Evolutionary conservation across 2,888 invertebrate genomes (phyloP).

Genomic region (Leptinotarsa juncta): DNA sequence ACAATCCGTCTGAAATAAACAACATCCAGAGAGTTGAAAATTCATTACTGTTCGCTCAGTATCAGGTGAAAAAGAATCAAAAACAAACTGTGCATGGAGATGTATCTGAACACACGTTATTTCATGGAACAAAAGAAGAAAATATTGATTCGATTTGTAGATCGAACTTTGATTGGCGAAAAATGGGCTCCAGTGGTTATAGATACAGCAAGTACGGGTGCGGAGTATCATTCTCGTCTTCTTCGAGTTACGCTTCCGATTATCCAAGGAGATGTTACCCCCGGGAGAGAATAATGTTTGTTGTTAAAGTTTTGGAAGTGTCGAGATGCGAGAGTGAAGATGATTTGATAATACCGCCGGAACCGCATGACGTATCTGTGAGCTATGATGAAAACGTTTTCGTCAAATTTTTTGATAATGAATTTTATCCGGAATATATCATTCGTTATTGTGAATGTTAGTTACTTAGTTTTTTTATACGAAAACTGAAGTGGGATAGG

Average conservation of each 20-base stretch:
- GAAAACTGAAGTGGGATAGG: no score
- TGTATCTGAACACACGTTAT: not conserved
- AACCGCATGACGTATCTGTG: not conserved
- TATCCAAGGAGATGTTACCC: not conserved
- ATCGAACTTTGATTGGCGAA: conserved; percentile 16
- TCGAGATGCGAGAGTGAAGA: not conserved
- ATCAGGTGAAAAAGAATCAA: conserved; percentile 11
- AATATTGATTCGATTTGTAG: conserved; percentile 20
- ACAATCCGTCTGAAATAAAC: no score
- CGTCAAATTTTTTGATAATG: no score
- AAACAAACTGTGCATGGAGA: not conserved
- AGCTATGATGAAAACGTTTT: no score
- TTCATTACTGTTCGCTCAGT: conserved; percentile 12
- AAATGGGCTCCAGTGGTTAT: conserved; percentile 9
- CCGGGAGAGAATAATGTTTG: not conserved
- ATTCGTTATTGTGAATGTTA: no score
- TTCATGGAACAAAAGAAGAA: not conserved
- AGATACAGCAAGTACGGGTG: conserved; percentile 20
- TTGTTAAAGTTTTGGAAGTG: conserved; percentile 13
- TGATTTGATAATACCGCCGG: not conserved
- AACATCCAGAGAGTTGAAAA: not conserved
- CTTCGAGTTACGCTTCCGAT: not conserved
- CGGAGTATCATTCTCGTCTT: not conserved
- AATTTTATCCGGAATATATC: no score
- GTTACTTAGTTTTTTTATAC: no score